These are phyloP conservation scores for Tigriopus californicus DNA, from an alignment of 2,888 invertebrate species.

Conservation along the genomic window DNA sequence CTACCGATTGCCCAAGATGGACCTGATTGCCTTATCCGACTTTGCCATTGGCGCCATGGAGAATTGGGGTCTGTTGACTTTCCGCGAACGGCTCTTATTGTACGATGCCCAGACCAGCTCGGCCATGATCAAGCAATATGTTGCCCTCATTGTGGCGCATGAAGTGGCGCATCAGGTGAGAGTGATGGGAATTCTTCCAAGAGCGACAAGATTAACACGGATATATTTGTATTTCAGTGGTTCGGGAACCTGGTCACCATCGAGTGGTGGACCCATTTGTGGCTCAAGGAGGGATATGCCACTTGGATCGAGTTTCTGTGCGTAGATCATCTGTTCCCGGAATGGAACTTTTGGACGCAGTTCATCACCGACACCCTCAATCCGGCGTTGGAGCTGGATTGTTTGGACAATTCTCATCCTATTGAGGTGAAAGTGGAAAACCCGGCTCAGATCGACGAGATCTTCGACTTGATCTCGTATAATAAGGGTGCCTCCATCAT, in stretches of 20 bases:
- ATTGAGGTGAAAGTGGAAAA: conserved; percentile 81
- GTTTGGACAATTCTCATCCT: conserved; percentile 67
- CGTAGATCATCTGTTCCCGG: conserved; percentile 76
- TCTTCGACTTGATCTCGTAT: conserved; percentile 93
- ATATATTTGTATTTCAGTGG: conserved; percentile 36
- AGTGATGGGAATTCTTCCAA: too few species aligned
- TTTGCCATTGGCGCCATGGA: conserved; percentile 92
- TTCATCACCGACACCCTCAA: conserved; percentile 77
- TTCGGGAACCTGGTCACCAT: conserved; percentile 94
- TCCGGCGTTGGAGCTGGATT: conserved; percentile 62
- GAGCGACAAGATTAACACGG: too few species aligned
- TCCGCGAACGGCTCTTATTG: conserved; percentile 56
- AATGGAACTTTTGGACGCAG: conserved; percentile 92
- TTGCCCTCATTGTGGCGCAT: conserved; percentile 47
- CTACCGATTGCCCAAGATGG: conserved; percentile 88
- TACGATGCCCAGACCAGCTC: conserved; percentile 81
- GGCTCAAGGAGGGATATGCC: conserved; percentile 92
- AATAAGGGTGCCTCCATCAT: conserved; percentile 83
- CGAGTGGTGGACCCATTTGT: conserved; percentile 95
- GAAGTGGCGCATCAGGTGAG: conserved; percentile 69
- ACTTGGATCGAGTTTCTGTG: conserved; percentile 89
- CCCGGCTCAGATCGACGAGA: conserved; percentile 88
- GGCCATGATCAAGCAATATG: conserved; percentile 57
- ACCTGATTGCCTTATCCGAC: conserved; percentile 86
- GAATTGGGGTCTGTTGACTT: conserved; percentile 69